phyloP scores from a whole-genome alignment of 2,797 vertebrate species.

The Podarcis siculus region DNA sequence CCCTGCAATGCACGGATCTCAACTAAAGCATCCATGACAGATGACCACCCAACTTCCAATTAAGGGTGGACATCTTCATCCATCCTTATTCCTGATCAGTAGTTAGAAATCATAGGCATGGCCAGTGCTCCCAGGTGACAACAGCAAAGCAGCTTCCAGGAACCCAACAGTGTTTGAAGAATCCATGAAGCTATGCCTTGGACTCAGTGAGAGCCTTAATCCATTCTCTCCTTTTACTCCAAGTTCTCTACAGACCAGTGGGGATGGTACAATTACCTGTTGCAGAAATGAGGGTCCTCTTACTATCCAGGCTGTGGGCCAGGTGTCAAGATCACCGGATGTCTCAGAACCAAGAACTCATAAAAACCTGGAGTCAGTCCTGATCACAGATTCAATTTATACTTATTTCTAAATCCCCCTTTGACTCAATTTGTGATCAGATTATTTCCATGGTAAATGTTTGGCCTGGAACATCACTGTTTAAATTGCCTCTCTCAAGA shows the following conservation, averaged over 20 bases:
- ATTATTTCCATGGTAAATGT: not conserved
- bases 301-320: too few species aligned
- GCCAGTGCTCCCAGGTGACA: not conserved
- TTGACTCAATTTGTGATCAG: not conserved
- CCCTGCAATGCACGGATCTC: too few species aligned
- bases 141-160: not conserved
- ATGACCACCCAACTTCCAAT: too few species aligned
- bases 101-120: not conserved
- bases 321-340: not conserved
- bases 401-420: not conserved
- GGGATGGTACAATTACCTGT: not conserved
- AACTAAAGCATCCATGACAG: too few species aligned
- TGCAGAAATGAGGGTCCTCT: not conserved
- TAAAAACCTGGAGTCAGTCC: not conserved
- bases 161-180: not conserved
- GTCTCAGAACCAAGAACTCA: not conserved
- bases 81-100: not conserved
- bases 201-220: not conserved
- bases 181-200: not conserved
- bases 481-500: not conserved
- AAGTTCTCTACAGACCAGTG: not conserved
- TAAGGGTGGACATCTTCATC: too few species aligned
- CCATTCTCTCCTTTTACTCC: not conserved
- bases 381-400: not conserved
- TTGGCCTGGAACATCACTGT: not conserved